Conservation (phyloP, 2,113 vertebrate species). For the Oncorhynchus gorbuscha region DNA sequence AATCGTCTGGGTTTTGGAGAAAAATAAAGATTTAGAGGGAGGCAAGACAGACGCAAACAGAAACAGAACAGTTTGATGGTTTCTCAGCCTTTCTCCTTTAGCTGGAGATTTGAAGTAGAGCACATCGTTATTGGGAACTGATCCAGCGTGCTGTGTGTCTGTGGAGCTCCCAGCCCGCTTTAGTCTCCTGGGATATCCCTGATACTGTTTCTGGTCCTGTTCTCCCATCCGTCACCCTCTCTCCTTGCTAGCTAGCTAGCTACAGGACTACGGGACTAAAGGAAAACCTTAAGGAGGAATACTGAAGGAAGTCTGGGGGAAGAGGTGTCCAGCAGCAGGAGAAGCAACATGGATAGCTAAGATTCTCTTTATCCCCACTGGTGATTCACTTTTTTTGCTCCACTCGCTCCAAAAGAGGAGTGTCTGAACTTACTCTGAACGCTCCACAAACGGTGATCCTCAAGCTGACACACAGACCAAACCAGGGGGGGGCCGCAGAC, state of each 20-base stretch:
- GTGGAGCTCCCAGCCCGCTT: slow-evolving; percentile 31
- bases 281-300: slow-evolving; percentile 45
- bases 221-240: slow-evolving; percentile 36
- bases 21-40: background rate
- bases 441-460: slow-evolving; percentile 3
- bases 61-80: slow-evolving; percentile 47
- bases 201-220: slow-evolving; percentile 21
- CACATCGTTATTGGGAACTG: slow-evolving; percentile 64
- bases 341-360: slow-evolving; percentile 41
- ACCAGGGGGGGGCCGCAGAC: background rate
- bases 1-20: slow-evolving; percentile 24
- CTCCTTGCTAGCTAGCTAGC: background rate
- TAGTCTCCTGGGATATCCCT: slow-evolving; percentile 58
- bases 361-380: background rate
- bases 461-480: slow-evolving; percentile 5
- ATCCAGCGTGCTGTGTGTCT: slow-evolving; percentile 47
- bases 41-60: slow-evolving; percentile 44
- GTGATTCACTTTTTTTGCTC: slow-evolving; percentile 15
- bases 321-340: slow-evolving; percentile 13
- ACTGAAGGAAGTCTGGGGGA: slow-evolving; percentile 7
- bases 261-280: background rate
- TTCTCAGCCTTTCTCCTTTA: slow-evolving; percentile 39
- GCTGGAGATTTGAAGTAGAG: slow-evolving; percentile 56
- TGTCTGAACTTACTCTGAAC: slow-evolving; percentile 6
- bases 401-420: slow-evolving; percentile 8